A percentile compares a stretch with the other conserved stretches of the same genome.
Conservation (phyloP, 2,797 vertebrate species). For the Gila robusta region DNA sequence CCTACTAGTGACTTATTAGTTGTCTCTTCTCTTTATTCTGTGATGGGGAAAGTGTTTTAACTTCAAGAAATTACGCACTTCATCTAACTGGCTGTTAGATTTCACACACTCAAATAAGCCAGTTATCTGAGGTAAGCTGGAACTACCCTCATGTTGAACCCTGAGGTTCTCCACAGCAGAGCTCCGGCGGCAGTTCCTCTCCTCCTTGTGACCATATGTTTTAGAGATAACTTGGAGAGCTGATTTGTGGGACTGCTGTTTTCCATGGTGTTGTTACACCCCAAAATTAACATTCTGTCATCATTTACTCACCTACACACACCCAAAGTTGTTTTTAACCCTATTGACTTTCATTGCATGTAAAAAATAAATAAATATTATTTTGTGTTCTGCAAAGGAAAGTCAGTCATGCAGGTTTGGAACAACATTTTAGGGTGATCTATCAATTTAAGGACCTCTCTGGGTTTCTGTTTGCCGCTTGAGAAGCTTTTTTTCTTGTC, state of each 20-base stretch:
- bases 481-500: constrained; percentile 55
- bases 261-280: constrained; percentile 59
- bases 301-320: not conserved
- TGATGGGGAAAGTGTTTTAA: not conserved
- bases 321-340: too few species aligned
- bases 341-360: not conserved
- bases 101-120: not conserved
- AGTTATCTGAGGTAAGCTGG: not conserved
- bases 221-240: constrained; percentile 71
- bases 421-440: not conserved
- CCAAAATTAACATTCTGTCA: not conserved
- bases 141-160: constrained; percentile 41
- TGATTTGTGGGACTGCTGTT: constrained; percentile 78
- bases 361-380: not conserved
- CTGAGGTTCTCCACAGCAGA: constrained; percentile 1
- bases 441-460: not conserved
- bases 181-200: not conserved
- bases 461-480: constrained; percentile 75
- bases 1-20: not conserved
- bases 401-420: not conserved
- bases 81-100: not conserved
- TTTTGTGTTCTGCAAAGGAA: not conserved
- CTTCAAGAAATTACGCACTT: not conserved
- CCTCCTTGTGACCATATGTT: constrained; percentile 75
- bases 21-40: not conserved